A percentile compares a stretch with the other conserved stretches of the same genome.
phyloP scores from a whole-genome alignment of 2,797 vertebrate genomes.

The Lepilemur septentrionalis region DNA sequence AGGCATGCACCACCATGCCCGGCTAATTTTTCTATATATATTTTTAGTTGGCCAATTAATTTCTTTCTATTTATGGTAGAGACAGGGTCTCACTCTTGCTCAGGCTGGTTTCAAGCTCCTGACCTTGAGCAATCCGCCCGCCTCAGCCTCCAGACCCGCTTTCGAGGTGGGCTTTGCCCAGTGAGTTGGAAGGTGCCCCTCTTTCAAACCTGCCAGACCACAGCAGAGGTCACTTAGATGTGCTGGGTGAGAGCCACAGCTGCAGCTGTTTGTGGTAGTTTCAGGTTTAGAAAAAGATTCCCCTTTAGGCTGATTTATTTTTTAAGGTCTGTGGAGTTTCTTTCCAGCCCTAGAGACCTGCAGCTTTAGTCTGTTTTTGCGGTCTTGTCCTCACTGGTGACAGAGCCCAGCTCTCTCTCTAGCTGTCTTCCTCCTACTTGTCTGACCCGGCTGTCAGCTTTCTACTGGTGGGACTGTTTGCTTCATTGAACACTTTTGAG shows the following conservation, averaged over 20 bases:
- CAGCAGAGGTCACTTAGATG: not conserved
- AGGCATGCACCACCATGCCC: no score
- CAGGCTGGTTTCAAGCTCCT: no score
- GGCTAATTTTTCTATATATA: no score
- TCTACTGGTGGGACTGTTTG: not conserved
- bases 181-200: not conserved
- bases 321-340: not conserved
- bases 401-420: rapidly evolving
- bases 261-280: not conserved
- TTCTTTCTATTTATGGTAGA: no score
- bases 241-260: no score
- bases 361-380: not conserved
- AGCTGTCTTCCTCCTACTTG: not conserved
- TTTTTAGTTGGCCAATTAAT: no score
- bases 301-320: not conserved
- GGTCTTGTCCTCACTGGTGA: rapidly evolving
- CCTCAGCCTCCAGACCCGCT: no score
- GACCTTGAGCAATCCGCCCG: no score
- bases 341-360: not conserved
- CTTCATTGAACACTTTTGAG: not conserved
- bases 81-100: no score
- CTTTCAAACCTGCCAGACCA: not conserved
- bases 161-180: not conserved
- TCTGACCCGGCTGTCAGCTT: no score
- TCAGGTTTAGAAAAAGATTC: not conserved